Evolutionary conservation across 2,113 vertebrate species (phyloP).

Genomic region (Notarius lentiginosus): DNA sequence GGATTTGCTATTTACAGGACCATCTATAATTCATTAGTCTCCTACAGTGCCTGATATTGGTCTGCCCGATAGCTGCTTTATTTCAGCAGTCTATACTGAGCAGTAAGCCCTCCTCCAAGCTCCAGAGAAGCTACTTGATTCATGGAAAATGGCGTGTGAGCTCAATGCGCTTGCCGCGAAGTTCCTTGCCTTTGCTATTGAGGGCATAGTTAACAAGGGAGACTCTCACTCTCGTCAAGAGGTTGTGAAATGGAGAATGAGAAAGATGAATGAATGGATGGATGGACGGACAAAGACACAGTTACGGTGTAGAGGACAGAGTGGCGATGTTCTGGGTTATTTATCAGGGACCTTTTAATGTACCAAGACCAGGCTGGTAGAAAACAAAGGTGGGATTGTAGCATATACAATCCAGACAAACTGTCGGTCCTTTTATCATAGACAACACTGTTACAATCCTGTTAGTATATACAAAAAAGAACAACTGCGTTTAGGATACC

Average conservation of each 20-base stretch:
- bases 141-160: neutral
- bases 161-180: neutral
- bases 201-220: neutral
- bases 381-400: neutral
- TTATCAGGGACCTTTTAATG: neutral
- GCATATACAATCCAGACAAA: neutral
- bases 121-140: slow-evolving; percentile 30
- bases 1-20: slow-evolving; percentile 69
- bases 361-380: neutral
- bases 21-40: slow-evolving; percentile 74
- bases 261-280: neutral
- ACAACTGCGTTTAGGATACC: neutral
- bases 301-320: neutral
- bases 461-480: neutral
- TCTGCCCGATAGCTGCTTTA: slow-evolving; percentile 63
- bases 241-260: neutral
- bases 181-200: neutral
- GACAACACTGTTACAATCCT: neutral
- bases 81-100: slow-evolving; percentile 31
- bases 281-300: neutral
- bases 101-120: neutral
- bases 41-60: slow-evolving; percentile 59
- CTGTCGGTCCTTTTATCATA: neutral
- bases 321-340: neutral
- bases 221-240: neutral